Evolutionary conservation across 2,888 invertebrate genomes (phyloP).

Genomic region (Eumerus sabulonum): DNA sequence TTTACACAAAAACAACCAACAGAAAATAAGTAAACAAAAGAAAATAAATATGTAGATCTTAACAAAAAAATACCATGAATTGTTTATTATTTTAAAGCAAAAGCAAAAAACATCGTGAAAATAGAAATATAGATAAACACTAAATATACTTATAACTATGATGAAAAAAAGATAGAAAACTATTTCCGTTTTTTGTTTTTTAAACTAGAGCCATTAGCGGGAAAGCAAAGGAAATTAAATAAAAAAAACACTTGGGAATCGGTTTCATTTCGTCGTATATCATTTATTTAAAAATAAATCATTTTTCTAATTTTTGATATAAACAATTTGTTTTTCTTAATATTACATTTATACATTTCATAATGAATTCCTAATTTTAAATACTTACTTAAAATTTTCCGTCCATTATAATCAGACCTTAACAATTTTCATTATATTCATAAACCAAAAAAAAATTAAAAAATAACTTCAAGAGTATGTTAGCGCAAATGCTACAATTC

Average conservation of each 20-base stretch:
- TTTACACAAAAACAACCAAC: constrained; percentile 62
- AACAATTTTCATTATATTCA: constrained; percentile 70
- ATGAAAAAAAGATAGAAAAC: neutral
- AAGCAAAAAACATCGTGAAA: neutral
- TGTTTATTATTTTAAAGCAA: constrained; percentile 42
- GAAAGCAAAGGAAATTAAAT: constrained; percentile 11
- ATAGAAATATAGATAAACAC: no score
- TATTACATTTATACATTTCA: constrained; percentile 3
- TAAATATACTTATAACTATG: no score
- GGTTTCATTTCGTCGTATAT: constrained; percentile 68
- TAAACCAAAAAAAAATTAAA: constrained; percentile 26
- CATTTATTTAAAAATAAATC: constrained; percentile 35
- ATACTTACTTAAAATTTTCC: constrained; percentile 72
- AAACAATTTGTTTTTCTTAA: neutral
- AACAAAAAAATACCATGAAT: constrained; percentile 28
- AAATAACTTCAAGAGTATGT: constrained; percentile 19
- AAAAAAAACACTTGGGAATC: constrained; percentile 38
- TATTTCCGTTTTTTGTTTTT: constrained; percentile 3
- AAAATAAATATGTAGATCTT: constrained; percentile 27
- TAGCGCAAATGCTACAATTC: constrained; percentile 63
- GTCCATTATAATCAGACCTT: constrained; percentile 79
- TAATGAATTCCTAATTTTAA: constrained; percentile 12
- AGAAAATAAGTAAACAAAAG: constrained; percentile 28
- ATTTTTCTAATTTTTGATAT: neutral
- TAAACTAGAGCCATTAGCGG: constrained; percentile 12